Percentiles rank a stretch among this genome's conserved stretches.
phyloP scores from a whole-genome alignment of 2,797 vertebrate species.

The Anabacerthia variegaticeps region DNA sequence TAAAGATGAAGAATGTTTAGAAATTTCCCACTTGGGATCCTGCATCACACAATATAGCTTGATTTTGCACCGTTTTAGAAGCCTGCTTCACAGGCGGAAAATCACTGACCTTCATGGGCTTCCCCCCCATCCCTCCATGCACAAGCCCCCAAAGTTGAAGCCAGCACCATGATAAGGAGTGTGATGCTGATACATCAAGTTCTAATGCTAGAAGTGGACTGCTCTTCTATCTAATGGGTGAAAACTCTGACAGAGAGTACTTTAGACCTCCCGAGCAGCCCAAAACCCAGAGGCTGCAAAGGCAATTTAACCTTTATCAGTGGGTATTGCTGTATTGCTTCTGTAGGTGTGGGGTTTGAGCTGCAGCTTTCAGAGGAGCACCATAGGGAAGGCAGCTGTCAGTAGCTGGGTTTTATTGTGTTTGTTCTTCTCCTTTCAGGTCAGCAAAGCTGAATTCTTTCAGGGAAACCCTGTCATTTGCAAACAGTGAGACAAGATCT shows the following conservation, averaged over 20 bases:
- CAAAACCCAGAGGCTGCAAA: not conserved
- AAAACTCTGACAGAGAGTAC: not conserved
- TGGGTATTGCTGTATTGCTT: not conserved
- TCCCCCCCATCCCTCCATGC: not conserved
- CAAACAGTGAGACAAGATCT: not conserved
- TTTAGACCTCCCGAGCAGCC: not conserved
- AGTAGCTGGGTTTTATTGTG: not conserved
- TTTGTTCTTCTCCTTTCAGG: not conserved
- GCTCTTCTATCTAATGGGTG: not conserved
- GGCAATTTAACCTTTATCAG: not conserved
- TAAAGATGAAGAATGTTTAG: not conserved
- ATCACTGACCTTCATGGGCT: not conserved
- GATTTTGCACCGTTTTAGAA: not conserved
- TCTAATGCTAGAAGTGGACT: not conserved
- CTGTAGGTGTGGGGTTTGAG: not conserved
- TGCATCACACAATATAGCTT: not conserved
- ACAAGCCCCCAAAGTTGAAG: not conserved
- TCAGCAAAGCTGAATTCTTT: not conserved
- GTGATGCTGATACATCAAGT: not conserved
- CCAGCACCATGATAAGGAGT: not conserved
- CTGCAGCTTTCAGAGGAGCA: not conserved
- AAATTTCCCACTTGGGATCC: not conserved
- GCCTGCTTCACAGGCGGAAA: not conserved
- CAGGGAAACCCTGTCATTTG: not conserved
- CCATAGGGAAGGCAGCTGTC: not conserved